Percentiles rank a stretch among this genome's conserved stretches.
Conservation (phyloP, 2,888 invertebrate species). For the Uropetala carovei region DNA sequence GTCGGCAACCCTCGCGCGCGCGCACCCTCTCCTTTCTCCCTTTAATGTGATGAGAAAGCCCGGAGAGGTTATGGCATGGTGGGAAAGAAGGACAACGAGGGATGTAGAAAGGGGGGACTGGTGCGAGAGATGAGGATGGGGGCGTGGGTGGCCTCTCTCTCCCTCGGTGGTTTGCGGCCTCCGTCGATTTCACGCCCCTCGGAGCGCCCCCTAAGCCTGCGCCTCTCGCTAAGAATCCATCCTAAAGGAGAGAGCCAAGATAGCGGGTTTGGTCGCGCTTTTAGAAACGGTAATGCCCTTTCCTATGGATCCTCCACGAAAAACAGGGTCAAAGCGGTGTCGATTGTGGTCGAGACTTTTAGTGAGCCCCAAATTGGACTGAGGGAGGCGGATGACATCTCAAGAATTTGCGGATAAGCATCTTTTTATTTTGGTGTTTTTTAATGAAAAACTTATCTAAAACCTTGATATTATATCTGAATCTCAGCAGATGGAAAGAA, state of each 20-base stretch:
- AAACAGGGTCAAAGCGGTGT: too few relatives aligned
- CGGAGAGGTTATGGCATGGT: background rate
- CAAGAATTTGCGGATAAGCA: too few relatives aligned
- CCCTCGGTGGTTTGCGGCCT: background rate
- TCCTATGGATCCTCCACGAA: too few relatives aligned
- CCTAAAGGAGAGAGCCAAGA: background rate
- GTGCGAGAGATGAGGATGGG: background rate
- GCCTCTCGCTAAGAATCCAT: background rate
- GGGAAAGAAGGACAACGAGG: background rate
- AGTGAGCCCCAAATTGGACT: too few relatives aligned
- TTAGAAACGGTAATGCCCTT: too few relatives aligned
- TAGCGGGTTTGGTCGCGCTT: background rate
- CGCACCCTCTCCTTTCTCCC: background rate
- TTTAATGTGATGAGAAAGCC: background rate
- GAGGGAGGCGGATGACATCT: too few relatives aligned
- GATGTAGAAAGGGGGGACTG: background rate
- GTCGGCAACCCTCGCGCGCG: constrained; percentile 2
- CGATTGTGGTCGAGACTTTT: too few relatives aligned
- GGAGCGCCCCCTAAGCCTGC: background rate
- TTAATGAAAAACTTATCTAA: too few relatives aligned
- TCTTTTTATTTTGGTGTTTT: too few relatives aligned
- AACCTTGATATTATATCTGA: too few relatives aligned
- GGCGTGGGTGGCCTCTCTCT: background rate
- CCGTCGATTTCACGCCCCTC: background rate
- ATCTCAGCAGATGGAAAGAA: too few relatives aligned